Evolutionary conservation across 30 jellyfish, hydroid and myxozoan genomes (phyloP).

Genomic region (Turritopsis rubra): DNA sequence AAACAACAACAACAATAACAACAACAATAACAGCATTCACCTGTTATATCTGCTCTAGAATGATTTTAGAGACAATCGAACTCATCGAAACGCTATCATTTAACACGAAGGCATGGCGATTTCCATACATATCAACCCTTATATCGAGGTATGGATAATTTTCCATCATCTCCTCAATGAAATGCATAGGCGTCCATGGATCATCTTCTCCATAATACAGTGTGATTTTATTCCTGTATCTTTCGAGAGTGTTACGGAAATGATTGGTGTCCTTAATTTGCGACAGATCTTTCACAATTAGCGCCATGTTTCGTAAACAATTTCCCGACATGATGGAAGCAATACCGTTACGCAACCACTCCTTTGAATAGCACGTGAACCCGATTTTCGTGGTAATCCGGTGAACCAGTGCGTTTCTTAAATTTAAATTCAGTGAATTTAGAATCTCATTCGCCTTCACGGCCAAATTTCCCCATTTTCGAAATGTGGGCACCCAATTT

Average conservation of each 20-base stretch:
- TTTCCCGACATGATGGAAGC: conserved; percentile 28
- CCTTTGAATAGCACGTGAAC: conserved; percentile 22
- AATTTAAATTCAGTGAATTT: neutral
- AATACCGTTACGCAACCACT: conserved; percentile 22
- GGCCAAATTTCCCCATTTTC: neutral
- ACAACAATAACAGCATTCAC: no score
- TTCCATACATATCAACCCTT: conserved; percentile 23
- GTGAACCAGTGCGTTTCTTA: conserved; percentile 8
- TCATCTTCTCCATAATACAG: conserved; percentile 52
- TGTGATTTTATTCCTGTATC: conserved; percentile 28
- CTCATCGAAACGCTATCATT: neutral
- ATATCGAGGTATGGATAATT: conserved; percentile 43
- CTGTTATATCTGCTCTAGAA: neutral
- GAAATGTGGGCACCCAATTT: conserved; percentile 15
- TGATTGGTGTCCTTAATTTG: conserved; percentile 14
- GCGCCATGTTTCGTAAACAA: conserved; percentile 49
- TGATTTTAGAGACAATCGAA: neutral
- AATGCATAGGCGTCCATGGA: conserved; percentile 55
- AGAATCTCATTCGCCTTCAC: neutral
- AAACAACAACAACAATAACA: no score
- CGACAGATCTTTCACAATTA: conserved; percentile 44
- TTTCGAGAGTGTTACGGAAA: conserved; percentile 27
- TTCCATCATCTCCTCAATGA: conserved; percentile 42
- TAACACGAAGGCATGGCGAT: conserved; percentile 50
- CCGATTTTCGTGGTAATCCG: conserved; percentile 10